phyloP scores from a whole-genome alignment of 2,888 invertebrate species.

The Pachydiplax longipennis region DNA sequence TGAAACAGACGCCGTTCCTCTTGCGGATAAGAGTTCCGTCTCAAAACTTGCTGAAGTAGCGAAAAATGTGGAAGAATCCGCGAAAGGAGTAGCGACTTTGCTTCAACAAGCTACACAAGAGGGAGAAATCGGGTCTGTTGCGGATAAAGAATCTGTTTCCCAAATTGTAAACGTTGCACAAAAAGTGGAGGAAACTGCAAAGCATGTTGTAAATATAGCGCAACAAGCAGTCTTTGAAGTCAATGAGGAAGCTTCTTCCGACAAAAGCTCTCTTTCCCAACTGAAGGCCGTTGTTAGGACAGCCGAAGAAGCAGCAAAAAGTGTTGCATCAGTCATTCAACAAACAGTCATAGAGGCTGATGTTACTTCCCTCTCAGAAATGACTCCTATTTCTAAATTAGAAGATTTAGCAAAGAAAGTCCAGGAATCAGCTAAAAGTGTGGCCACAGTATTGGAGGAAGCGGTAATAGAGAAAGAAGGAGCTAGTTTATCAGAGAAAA shows the following conservation, averaged over 20 bases:
- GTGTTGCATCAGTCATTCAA: conserved; percentile 54
- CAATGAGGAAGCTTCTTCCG: conserved; percentile 57
- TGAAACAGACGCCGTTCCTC: conserved; percentile 33
- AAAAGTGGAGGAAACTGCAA: conserved; percentile 63
- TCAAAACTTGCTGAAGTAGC: conserved; percentile 53
- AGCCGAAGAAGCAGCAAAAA: conserved; percentile 57
- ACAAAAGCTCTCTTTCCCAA: conserved; percentile 55
- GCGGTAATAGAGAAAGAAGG: conserved; percentile 45
- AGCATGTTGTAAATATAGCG: conserved; percentile 58
- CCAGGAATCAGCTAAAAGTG: conserved; percentile 48
- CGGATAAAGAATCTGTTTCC: conserved; percentile 55
- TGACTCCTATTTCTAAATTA: conserved; percentile 52
- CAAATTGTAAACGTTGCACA: conserved; percentile 57
- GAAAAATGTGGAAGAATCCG: conserved; percentile 56
- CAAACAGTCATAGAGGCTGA: conserved; percentile 54
- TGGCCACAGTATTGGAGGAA: conserved; percentile 48
- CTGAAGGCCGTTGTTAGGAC: neutral
- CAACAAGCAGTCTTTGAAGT: conserved; percentile 58
- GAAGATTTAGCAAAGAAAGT: conserved; percentile 56
- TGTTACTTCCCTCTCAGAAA: conserved; percentile 56
- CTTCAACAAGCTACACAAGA: conserved; percentile 54
- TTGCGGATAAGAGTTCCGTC: neutral
- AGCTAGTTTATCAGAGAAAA: conserved; percentile 50
- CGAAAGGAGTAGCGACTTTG: conserved; percentile 56
- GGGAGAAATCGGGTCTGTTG: conserved; percentile 51